phyloP scores from a whole-genome alignment of 23 tunicate genomes.

The Botrylloides violaceus region DNA sequence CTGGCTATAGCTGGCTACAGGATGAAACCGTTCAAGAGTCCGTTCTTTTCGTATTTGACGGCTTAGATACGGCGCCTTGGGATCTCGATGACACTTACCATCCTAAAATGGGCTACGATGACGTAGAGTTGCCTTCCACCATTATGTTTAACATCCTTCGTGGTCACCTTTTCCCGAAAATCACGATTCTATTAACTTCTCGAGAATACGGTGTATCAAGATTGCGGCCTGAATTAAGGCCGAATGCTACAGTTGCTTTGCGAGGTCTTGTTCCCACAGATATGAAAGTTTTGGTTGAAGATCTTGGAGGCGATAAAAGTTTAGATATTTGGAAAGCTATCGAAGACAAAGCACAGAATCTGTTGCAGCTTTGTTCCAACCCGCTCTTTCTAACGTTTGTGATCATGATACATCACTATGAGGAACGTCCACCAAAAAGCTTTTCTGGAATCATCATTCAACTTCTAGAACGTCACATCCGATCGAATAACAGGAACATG shows the following conservation, averaged over 20 bases:
- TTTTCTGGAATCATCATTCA: slow-evolving; percentile 12
- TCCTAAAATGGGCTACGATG: slow-evolving; percentile 1
- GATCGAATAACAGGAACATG: neutral
- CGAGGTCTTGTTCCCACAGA: slow-evolving; percentile 1
- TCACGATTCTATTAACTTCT: slow-evolving; percentile 10
- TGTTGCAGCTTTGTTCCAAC: slow-evolving; percentile 6
- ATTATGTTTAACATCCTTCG: slow-evolving; percentile 1
- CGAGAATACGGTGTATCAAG: slow-evolving; percentile 6
- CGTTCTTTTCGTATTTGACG: slow-evolving; percentile 10
- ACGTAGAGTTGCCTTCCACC: neutral
- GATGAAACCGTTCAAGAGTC: neutral
- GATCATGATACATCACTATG: neutral
- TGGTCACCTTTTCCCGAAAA: slow-evolving; percentile 1
- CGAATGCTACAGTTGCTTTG: neutral
- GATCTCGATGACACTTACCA: slow-evolving; percentile 1
- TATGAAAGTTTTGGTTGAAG: slow-evolving; percentile 1
- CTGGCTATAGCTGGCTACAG: slow-evolving; percentile 6
- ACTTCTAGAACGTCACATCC: slow-evolving; percentile 6
- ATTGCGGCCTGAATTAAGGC: slow-evolving; percentile 1
- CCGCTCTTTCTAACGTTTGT: slow-evolving; percentile 15
- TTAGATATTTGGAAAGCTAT: neutral
- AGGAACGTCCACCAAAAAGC: neutral
- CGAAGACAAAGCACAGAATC: slow-evolving; percentile 13
- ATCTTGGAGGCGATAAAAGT: slow-evolving; percentile 1
- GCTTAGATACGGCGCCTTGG: slow-evolving; percentile 19